A percentile compares a stretch with the other conserved stretches of the same genome.
phyloP scores from a whole-genome alignment of 2,888 invertebrate species.

The Leptarthrus brevirostris region DNA sequence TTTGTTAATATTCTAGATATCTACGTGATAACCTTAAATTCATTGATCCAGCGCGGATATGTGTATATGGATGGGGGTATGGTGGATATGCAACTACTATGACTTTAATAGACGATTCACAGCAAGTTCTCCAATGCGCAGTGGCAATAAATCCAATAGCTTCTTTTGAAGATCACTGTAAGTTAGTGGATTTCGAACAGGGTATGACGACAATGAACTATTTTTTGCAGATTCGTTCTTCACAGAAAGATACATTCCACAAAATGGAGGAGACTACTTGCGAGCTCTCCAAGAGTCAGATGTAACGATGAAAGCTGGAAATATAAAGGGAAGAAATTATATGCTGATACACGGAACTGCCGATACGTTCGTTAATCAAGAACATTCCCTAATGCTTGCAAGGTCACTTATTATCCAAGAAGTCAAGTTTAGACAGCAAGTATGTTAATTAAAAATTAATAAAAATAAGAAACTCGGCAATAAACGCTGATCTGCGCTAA shows the following conservation, averaged over 20 bases:
- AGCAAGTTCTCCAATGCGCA: conserved; percentile 84
- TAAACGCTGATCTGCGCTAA: no score
- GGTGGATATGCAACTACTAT: conserved; percentile 88
- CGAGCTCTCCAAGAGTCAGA: conserved; percentile 81
- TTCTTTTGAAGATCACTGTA: conserved; percentile 83
- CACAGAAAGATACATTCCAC: conserved; percentile 90
- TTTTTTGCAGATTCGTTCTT: conserved; percentile 84
- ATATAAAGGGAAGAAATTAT: conserved; percentile 76
- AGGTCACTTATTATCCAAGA: conserved; percentile 83
- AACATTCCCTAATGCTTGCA: conserved; percentile 86
- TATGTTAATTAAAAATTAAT: no score
- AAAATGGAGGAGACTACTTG: conserved; percentile 73
- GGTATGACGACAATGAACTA: no score
- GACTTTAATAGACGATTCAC: conserved; percentile 80
- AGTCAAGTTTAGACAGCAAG: conserved; percentile 87
- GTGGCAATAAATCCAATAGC: conserved; percentile 89
- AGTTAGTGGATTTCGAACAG: conserved; percentile 56
- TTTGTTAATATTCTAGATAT: no score
- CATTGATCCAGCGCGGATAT: conserved; percentile 83
- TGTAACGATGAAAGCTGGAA: conserved; percentile 81
- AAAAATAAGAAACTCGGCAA: no score
- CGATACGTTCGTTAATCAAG: conserved; percentile 86
- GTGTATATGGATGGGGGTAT: conserved; percentile 87
- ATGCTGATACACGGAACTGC: conserved; percentile 85
- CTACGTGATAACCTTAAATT: conserved; percentile 83